Evolutionary conservation across 2,113 vertebrate species (phyloP), one percentile per base, ranked within the genome.

Genomic region (Zapornia atra): DNA sequence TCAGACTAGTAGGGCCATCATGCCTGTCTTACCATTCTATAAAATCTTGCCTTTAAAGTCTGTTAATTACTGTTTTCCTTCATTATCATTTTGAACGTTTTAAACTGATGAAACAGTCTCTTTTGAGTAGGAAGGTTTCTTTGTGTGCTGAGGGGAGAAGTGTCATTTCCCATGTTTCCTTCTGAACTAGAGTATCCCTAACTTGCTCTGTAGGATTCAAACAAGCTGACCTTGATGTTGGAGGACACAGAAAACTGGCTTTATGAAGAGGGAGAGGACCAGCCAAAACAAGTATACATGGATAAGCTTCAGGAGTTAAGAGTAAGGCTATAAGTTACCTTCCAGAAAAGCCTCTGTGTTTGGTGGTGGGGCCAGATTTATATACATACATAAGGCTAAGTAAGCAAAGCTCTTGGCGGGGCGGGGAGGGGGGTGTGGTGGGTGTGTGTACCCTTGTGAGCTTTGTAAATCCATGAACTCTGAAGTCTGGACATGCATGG

Each of bases 201-300:
- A 79, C 34, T 82, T 92, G 17, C 10, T 79, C 83, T 14, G 5
- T 56, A 98, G 98, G 98, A 99, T 85, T 98, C 98, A 71, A 98
- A 96, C 89, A 98, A 98, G 69, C 97, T 99, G 78, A 98, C 98
- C 12, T 94, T 98, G 95, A 97, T 99, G 97, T 97, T 99, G 88
- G 99, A 99, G 96, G 98, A 99, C 96, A 99, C 99, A 25, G 99
- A 99, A 98, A 99, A 98, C 92, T 99, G 99, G 99, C 98, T 99
- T 90, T 99, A 99, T 94, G 99, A 99, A 97, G 99, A 99, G 50
- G 99, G 99, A 82, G 99, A 99, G 92, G 99, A 99, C 96, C 99
- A 99, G 61, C 98, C 98, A 75, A 99, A 99, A 97, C 98, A 99
- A 89, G 96, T 99, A n/a, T 99, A 99, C 85, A 98, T 99, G 97